Evolutionary conservation across 2,113 vertebrate species (phyloP).

Genomic region (Rhizomys pruinosus): DNA sequence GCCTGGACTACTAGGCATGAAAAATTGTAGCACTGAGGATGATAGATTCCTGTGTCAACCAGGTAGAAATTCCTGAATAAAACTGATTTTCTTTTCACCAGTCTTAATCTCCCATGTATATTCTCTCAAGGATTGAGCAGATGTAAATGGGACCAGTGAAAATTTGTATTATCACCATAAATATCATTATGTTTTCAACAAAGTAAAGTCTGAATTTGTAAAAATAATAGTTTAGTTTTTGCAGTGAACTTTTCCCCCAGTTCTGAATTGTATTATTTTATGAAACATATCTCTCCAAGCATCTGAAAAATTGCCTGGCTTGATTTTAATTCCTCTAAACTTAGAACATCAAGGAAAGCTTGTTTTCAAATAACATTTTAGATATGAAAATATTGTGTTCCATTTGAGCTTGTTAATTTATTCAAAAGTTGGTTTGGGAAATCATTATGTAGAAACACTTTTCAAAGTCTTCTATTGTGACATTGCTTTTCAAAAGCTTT

Average conservation of each 20-base stretch:
- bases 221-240: not conserved
- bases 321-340: not conserved
- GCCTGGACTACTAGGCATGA: not conserved
- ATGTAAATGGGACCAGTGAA: not conserved
- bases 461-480: conserved; percentile 19
- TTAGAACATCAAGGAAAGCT: not conserved
- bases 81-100: not conserved
- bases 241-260: not conserved
- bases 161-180: not conserved
- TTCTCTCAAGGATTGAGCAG: not conserved
- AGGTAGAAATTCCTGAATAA: not conserved
- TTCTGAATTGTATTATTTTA: not conserved
- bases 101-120: not conserved
- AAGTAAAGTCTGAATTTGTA: not conserved
- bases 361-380: not conserved
- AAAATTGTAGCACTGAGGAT: not conserved
- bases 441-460: not conserved
- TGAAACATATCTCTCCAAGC: not conserved
- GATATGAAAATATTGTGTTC: not conserved
- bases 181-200: not conserved
- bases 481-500: conserved; percentile 42
- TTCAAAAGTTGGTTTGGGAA: not conserved
- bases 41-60: not conserved
- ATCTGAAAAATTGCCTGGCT: not conserved
- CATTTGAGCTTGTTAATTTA: conserved; percentile 29